phyloP scores from a whole-genome alignment of 2,797 vertebrate genomes.

The Leucoraja ocellata region DNA sequence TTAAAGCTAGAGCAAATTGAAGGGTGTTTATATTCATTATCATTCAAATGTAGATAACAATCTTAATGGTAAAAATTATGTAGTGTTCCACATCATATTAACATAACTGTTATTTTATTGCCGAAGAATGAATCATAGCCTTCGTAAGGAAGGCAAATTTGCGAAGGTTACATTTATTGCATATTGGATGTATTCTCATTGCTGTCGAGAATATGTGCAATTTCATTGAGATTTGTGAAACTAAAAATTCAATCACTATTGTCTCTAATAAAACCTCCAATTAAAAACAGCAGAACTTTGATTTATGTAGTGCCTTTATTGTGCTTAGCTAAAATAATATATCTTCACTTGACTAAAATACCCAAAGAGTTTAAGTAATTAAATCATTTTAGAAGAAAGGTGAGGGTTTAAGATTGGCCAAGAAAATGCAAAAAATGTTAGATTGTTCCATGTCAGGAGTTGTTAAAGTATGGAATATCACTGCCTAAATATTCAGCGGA shows the following conservation, averaged over 20 bases:
- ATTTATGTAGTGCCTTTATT: background rate
- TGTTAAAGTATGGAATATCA: no score
- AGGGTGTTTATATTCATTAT: background rate
- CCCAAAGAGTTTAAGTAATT: no score
- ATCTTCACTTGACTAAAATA: background rate
- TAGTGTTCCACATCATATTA: background rate
- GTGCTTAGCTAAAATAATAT: background rate
- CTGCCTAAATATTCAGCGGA: no score
- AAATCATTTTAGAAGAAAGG: no score
- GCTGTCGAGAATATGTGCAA: background rate
- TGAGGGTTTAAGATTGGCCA: no score
- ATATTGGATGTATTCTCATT: background rate
- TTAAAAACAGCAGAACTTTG: background rate
- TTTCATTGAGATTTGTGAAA: background rate
- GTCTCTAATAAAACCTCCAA: background rate
- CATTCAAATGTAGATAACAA: background rate
- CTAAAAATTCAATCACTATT: background rate
- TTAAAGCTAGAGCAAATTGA: background rate
- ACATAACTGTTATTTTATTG: background rate
- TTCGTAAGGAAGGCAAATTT: background rate
- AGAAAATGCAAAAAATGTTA: no score
- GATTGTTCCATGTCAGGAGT: no score
- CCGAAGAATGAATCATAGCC: background rate
- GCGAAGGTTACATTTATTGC: no score
- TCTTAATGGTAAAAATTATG: background rate